phyloP scores from a whole-genome alignment of 1,140 invertebrate species.

The Aphelenchoides besseyi region DNA sequence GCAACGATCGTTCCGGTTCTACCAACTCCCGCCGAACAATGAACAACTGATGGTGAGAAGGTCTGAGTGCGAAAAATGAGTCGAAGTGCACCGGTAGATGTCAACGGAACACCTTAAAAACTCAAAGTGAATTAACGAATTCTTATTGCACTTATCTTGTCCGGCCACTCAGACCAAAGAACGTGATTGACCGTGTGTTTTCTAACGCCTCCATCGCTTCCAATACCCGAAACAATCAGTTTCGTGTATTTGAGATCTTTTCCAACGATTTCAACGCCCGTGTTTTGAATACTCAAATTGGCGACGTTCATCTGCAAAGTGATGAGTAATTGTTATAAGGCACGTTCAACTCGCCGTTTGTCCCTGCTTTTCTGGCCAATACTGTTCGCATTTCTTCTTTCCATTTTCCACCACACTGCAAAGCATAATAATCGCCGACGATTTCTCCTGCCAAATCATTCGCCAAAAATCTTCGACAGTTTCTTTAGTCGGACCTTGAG shows the following conservation, averaged over 20 bases:
- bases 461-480: conserved; percentile 17
- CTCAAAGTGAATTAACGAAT: background rate
- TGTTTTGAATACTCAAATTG: conserved; percentile 26
- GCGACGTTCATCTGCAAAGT: background rate
- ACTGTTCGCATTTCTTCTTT: conserved; percentile 48
- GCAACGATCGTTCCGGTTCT: conserved; percentile 51
- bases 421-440: conserved; percentile 26
- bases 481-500: background rate
- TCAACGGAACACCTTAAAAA: conserved; percentile 35
- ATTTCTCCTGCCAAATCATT: conserved; percentile 17
- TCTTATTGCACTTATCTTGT: conserved; percentile 11
- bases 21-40: conserved; percentile 50
- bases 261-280: conserved; percentile 14
- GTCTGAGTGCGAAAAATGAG: conserved; percentile 47
- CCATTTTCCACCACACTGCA: conserved; percentile 36
- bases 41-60: conserved; percentile 43
- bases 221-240: conserved; percentile 29
- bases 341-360: conserved; percentile 22
- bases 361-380: conserved; percentile 39
- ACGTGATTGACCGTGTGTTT: conserved; percentile 44
- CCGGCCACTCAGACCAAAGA: conserved; percentile 50
- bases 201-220: conserved; percentile 28
- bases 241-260: conserved; percentile 43
- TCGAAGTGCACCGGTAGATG: conserved; percentile 36
- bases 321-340: background rate